Evolutionary conservation across 1,140 invertebrate genomes (phyloP).

Genomic region (Probaryconus sp.): DNA sequence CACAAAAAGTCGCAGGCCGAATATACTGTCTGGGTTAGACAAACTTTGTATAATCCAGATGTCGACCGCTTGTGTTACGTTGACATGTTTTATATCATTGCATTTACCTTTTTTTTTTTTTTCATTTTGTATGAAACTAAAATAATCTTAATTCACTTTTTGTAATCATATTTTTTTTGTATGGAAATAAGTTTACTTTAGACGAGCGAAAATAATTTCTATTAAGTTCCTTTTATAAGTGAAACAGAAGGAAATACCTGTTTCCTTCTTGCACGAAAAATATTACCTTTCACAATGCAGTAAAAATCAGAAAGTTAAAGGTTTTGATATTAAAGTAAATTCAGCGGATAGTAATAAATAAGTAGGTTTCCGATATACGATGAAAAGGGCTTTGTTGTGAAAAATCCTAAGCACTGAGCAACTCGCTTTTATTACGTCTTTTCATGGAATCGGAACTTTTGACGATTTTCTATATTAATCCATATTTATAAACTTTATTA

Average conservation of each 20-base stretch:
- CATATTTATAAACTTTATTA: not conserved
- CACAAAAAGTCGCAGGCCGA: conserved; percentile 42
- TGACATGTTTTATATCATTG: conserved; percentile 30
- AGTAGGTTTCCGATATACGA: conserved; percentile 3
- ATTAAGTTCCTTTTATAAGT: too few relatives aligned
- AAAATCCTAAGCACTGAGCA: too few relatives aligned
- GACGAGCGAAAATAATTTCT: too few relatives aligned
- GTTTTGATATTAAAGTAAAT: too few relatives aligned
- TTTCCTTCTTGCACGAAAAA: not conserved
- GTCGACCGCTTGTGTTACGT: conserved; percentile 31
- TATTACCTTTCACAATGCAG: conserved; percentile 6
- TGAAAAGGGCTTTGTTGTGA: not conserved
- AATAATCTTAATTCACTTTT: too few relatives aligned
- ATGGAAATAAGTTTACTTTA: too few relatives aligned
- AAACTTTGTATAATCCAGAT: conserved; percentile 57
- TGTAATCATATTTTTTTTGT: too few relatives aligned
- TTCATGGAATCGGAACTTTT: conserved; percentile 10
- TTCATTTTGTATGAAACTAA: too few relatives aligned
- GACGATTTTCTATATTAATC: not conserved
- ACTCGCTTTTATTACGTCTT: conserved; percentile 1
- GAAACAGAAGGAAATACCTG: conserved; percentile 19
- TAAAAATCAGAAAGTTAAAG: conserved; percentile 7
- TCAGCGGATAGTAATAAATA: conserved; percentile 3
- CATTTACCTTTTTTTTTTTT: conserved; percentile 24
- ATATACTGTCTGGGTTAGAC: conserved; percentile 34